Evolutionary conservation across 1,140 invertebrate genomes (phyloP).

Genomic region (Lysiphlebus fabarum): DNA sequence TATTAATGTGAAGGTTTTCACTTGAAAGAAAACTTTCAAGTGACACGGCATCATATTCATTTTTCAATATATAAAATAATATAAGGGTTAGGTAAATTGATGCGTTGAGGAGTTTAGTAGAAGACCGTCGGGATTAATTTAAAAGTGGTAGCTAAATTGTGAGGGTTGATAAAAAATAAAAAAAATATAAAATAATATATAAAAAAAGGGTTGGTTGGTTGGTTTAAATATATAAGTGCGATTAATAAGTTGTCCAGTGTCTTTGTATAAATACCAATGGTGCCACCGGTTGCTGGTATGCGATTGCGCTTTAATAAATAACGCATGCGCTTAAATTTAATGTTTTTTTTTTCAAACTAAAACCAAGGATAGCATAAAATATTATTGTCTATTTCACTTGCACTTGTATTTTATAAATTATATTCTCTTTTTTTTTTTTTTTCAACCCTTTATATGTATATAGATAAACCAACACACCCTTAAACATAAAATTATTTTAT

Average conservation of each 20-base stretch:
- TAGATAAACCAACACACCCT: no score
- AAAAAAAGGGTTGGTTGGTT: neutral
- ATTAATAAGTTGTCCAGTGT: conserved; percentile 29
- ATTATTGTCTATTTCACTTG: neutral
- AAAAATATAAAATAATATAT: neutral
- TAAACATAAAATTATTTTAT: neutral
- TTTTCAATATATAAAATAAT: no score
- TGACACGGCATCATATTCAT: no score
- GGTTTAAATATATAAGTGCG: neutral
- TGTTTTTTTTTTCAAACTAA: no score
- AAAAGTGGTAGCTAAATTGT: neutral
- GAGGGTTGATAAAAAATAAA: neutral
- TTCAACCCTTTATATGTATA: no score
- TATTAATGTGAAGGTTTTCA: no score
- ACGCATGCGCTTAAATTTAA: neutral
- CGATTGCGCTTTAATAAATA: neutral
- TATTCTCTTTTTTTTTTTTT: neutral
- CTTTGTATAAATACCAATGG: conserved; percentile 35
- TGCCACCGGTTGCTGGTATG: conserved; percentile 41
- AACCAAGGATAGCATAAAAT: no score
- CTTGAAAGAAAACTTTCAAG: no score
- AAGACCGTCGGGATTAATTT: neutral
- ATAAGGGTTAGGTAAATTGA: no score
- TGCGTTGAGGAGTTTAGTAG: no score
- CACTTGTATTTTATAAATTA: no score